phyloP scores from a whole-genome alignment of 2,113 vertebrate genomes.

The Silurus glanis region DNA sequence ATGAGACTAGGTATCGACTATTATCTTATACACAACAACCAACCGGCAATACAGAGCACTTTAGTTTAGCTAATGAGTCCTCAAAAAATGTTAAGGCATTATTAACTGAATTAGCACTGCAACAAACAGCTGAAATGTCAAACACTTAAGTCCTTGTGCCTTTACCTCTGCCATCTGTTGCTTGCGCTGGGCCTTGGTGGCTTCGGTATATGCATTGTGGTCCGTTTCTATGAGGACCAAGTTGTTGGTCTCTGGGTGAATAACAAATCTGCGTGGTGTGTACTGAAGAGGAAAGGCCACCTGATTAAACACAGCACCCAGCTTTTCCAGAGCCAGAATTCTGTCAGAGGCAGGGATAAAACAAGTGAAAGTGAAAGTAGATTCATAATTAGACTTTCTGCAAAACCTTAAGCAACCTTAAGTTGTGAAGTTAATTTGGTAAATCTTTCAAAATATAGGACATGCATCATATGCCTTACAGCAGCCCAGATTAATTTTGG shows the following conservation, averaged over 20 bases:
- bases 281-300: slow-evolving; percentile 96
- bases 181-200: slow-evolving; percentile 96
- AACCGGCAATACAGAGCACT: not conserved
- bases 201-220: slow-evolving; percentile 97
- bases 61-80: not conserved
- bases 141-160: not conserved
- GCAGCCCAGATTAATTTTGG: not conserved
- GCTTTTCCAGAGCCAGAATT: slow-evolving; percentile 96
- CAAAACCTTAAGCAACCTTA: not conserved
- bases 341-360: slow-evolving; percentile 61
- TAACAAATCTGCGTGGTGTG: slow-evolving; percentile 95
- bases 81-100: not conserved
- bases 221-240: slow-evolving; percentile 95
- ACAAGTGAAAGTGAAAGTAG: not conserved
- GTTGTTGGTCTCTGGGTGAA: slow-evolving; percentile 96
- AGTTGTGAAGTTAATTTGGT: not conserved
- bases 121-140: not conserved
- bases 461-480: not conserved
- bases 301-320: slow-evolving; percentile 98
- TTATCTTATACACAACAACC: not conserved
- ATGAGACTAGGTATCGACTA: not conserved
- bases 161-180: slow-evolving; percentile 98
- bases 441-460: not conserved
- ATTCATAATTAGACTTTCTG: not conserved
- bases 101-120: not conserved